Conservation (phyloP, 2,797 vertebrate species). For the Psittacula echo region DNA sequence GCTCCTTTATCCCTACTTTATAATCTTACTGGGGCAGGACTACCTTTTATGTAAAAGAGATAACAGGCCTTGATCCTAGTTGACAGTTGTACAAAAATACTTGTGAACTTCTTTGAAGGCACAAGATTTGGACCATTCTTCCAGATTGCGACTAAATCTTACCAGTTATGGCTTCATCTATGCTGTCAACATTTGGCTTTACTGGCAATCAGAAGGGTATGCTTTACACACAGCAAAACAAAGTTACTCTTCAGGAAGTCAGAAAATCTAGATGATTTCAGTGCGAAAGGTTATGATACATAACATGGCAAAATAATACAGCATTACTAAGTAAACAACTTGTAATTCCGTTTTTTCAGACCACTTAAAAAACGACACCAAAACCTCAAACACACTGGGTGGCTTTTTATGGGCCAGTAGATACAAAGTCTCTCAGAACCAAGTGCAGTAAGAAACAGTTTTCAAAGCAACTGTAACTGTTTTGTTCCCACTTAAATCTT, state of each 20-base stretch:
- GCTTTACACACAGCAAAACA: background rate
- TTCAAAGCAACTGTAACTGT: background rate
- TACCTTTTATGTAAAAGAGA: background rate
- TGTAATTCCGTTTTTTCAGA: background rate
- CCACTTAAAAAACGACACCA: background rate
- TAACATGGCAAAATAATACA: background rate
- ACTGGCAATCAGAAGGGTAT: background rate
- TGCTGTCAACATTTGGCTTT: background rate
- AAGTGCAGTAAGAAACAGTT: background rate
- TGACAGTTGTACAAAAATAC: background rate
- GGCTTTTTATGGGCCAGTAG: background rate
- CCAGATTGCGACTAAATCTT: background rate
- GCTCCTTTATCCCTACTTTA: background rate
- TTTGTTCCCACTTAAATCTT: background rate
- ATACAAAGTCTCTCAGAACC: background rate
- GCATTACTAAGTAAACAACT: background rate
- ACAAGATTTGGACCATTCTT: background rate
- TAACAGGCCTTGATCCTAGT: background rate
- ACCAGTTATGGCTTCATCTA: background rate
- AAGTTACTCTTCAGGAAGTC: background rate
- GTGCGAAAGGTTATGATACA: background rate
- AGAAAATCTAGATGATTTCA: background rate
- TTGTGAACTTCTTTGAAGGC: background rate
- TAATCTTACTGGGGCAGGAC: background rate
- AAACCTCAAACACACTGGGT: accelerated